Conservation (phyloP, 1,140 invertebrate genomes). For the Dendroctonus valens region DNA sequence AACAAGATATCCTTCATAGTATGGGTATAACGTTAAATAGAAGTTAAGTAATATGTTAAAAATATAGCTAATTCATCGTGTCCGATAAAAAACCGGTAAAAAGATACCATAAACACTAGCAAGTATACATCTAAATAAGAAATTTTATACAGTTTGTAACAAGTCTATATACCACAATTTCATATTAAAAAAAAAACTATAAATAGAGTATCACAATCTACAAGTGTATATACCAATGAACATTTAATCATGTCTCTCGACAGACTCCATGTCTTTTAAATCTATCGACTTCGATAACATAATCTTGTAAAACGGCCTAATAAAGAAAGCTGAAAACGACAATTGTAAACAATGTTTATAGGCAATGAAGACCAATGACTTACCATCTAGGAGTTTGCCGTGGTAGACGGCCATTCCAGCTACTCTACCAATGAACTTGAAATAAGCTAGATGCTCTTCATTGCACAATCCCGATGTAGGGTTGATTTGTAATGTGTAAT, state of each 20-base stretch:
- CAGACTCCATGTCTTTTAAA: conserved; percentile 96
- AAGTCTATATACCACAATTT: conserved; percentile 28
- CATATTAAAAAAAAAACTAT: conserved; percentile 30
- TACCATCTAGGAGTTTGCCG: conserved; percentile 93
- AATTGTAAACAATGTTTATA: conserved; percentile 1
- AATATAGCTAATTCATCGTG: no score
- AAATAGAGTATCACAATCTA: conserved; percentile 35
- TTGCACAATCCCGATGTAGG: conserved; percentile 95
- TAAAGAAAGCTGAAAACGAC: conserved; percentile 87
- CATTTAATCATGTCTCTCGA: conserved; percentile 54
- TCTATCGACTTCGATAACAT: conserved; percentile 94
- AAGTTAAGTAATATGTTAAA: no score
- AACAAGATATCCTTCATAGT: no score
- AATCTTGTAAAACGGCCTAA: conserved; percentile 99
- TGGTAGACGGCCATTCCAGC: conserved; percentile 99
- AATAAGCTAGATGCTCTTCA: conserved; percentile 96
- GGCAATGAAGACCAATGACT: conserved; percentile 29
- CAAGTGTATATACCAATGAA: conserved; percentile 18
- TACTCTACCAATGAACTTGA: conserved; percentile 97
- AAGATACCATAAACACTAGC: no score
- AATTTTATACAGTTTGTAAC: conserved; percentile 29
- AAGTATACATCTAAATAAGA: conserved; percentile 7
- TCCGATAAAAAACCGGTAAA: not conserved
- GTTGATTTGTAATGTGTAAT: conserved; percentile 99
- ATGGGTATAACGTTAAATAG: no score